Conservation (phyloP, 2,888 invertebrate species). For the Achlya flavicornis region DNA sequence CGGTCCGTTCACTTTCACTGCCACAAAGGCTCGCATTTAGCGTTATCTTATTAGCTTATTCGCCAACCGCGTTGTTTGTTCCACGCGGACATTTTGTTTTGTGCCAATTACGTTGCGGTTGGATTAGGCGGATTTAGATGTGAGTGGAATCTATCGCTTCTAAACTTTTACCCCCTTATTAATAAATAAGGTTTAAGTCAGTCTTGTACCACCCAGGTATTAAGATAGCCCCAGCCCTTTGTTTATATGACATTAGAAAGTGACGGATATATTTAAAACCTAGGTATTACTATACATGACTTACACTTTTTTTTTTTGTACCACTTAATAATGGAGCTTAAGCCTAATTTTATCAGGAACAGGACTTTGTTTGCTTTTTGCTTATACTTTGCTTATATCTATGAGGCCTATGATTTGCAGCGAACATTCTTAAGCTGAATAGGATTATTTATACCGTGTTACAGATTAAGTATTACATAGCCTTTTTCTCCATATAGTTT, state of each 20-base stretch:
- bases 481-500: too few relatives aligned
- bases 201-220: too few relatives aligned
- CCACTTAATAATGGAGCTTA: too few relatives aligned
- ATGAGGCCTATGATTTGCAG: neutral
- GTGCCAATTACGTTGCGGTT: slow-evolving; percentile 15
- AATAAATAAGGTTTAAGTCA: too few relatives aligned
- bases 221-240: too few relatives aligned
- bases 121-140: slow-evolving; percentile 8
- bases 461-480: too few relatives aligned
- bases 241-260: too few relatives aligned
- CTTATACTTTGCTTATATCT: neutral
- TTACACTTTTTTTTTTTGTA: too few relatives aligned
- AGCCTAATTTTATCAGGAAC: too few relatives aligned
- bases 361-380: neutral
- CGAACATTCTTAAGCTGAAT: neutral
- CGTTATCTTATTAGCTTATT: slow-evolving; percentile 55
- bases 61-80: slow-evolving; percentile 42
- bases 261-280: too few relatives aligned
- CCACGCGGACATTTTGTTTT: slow-evolving; percentile 37
- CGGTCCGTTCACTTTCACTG: slow-evolving; percentile 65
- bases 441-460: too few relatives aligned
- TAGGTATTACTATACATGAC: too few relatives aligned
- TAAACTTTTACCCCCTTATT: neutral
- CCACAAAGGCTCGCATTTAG: slow-evolving; percentile 50
- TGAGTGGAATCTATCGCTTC: neutral